These are phyloP conservation scores for Tinea trinotella DNA, from an alignment of 2,888 invertebrate species.

Conservation along the genomic window DNA sequence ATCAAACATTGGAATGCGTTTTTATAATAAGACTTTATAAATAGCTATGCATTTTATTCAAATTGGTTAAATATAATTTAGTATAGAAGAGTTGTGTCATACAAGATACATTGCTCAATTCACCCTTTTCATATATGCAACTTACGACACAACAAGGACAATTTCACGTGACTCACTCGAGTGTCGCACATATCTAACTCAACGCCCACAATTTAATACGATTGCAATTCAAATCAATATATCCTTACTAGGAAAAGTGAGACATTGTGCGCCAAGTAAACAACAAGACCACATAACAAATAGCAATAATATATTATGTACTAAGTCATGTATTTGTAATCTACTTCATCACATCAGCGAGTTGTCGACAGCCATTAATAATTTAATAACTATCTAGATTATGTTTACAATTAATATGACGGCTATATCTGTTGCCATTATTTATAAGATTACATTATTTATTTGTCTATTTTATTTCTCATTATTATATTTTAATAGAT, in stretches of 20 bases:
- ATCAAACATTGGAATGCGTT: not conserved
- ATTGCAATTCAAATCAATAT: not conserved
- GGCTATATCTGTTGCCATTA: not conserved
- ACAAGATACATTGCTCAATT: not conserved
- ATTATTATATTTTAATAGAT: no score
- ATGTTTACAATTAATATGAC: conserved; percentile 13
- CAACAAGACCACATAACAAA: conserved; percentile 6
- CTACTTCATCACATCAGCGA: conserved; percentile 8
- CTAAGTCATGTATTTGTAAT: conserved; percentile 6
- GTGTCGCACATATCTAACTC: not conserved
- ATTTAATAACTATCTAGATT: conserved; percentile 13
- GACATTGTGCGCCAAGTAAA: not conserved
- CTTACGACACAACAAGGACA: not conserved
- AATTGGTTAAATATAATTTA: no score
- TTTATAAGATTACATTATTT: not conserved
- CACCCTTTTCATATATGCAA: not conserved
- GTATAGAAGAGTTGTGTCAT: no score
- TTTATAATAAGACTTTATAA: no score
- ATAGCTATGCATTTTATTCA: no score
- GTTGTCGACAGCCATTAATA: conserved; percentile 18
- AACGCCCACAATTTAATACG: conserved; percentile 1
- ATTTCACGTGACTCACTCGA: not conserved
- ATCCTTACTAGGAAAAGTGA: not conserved
- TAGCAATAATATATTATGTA: not conserved
- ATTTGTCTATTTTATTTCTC: not conserved